These are phyloP conservation scores for Silurus aristotelis DNA, from an alignment of 2,797 vertebrate genomes.

Conservation along the genomic window DNA sequence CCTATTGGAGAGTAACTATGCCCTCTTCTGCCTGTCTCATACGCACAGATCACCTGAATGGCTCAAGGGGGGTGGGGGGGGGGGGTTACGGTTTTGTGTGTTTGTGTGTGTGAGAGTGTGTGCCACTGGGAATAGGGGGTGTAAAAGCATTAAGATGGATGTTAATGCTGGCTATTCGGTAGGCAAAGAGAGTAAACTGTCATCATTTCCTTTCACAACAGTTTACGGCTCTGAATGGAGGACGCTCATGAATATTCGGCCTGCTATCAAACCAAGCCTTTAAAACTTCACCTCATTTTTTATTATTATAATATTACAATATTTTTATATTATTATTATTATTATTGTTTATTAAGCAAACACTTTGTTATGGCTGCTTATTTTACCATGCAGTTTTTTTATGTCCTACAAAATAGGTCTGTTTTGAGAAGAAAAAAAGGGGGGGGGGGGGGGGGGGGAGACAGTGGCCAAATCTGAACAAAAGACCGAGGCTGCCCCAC, in stretches of 20 bases:
- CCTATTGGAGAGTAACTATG: slow-evolving; percentile 72
- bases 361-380: too few relatives aligned
- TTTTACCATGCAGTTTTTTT: too few relatives aligned
- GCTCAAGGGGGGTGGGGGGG: slow-evolving; percentile 65
- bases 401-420: not conserved
- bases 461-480: slow-evolving; percentile 90
- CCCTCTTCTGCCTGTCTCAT: slow-evolving; percentile 71
- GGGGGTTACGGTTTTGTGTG: slow-evolving; percentile 47
- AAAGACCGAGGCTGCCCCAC: slow-evolving; percentile 80
- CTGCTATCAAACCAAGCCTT: slow-evolving; percentile 3
- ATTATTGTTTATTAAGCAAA: too few relatives aligned
- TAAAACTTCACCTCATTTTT: not conserved
- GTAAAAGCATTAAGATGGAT: slow-evolving; percentile 70
- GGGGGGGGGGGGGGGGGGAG: slow-evolving; percentile 60
- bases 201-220: slow-evolving; percentile 70
- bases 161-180: slow-evolving; percentile 70
- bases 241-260: slow-evolving; percentile 57
- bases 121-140: slow-evolving; percentile 20
- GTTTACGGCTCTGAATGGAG: slow-evolving; percentile 55
- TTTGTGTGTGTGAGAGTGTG: slow-evolving; percentile 41
- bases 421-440: not conserved
- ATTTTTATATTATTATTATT: too few relatives aligned
- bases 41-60: slow-evolving; percentile 82
- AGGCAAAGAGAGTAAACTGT: slow-evolving; percentile 73
- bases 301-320: too few relatives aligned